These are phyloP conservation scores for Plagodis dolabraria DNA, from an alignment of 2,888 invertebrate species.

Conservation along the genomic window DNA sequence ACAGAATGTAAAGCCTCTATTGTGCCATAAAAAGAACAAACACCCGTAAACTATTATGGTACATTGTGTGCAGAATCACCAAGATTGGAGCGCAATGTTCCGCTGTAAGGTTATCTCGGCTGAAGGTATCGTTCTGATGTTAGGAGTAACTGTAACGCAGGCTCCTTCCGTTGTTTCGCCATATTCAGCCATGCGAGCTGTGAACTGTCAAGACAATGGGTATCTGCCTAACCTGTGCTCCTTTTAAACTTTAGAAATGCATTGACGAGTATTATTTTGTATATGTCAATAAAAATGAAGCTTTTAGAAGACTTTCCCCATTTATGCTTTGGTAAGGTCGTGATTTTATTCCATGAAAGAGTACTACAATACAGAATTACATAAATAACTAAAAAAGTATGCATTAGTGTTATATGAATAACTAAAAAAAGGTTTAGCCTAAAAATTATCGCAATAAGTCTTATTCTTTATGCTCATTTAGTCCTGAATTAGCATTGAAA, in stretches of 20 bases:
- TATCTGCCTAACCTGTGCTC: conserved; percentile 13
- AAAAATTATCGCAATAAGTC: neutral
- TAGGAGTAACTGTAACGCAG: conserved; percentile 64
- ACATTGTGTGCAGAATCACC: conserved; percentile 45
- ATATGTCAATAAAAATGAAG: too few relatives aligned
- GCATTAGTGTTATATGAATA: neutral
- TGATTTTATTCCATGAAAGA: neutral
- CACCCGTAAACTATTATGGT: conserved; percentile 38
- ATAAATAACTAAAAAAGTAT: neutral
- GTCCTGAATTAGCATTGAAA: neutral
- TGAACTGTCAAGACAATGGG: conserved; percentile 34
- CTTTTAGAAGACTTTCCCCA: too few relatives aligned
- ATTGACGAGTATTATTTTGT: too few relatives aligned
- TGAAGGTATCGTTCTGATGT: conserved; percentile 55
- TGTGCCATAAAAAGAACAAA: conserved; percentile 37
- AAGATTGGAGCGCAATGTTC: conserved; percentile 62
- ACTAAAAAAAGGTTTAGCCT: neutral
- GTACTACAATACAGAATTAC: too few relatives aligned
- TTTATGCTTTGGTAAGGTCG: neutral
- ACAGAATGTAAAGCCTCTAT: conserved; percentile 38
- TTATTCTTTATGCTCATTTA: neutral
- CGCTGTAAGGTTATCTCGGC: conserved; percentile 65
- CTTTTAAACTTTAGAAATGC: conserved; percentile 1
- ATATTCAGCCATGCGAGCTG: conserved; percentile 42
- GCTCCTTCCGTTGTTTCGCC: conserved; percentile 57